Evolutionary conservation across 2,888 invertebrate species (phyloP), one percentile per base, ranked within the genome.

Genomic region (Pollenia labialis): DNA sequence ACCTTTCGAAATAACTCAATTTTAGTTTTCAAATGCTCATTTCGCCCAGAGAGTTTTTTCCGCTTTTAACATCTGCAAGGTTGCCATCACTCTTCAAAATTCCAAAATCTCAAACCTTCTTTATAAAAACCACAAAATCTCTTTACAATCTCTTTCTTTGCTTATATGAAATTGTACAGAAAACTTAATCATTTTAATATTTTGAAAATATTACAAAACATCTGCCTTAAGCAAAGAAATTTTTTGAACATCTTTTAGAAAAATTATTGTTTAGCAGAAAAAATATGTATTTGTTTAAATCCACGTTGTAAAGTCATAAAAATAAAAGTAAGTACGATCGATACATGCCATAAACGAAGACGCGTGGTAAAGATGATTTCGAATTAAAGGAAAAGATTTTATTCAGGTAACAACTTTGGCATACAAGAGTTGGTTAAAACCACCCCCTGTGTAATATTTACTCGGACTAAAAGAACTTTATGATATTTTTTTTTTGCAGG

Each of bases 41-140:
- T 16, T 6, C 56, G 58, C 14, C 44, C 54, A 54, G n/a, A 46
- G 18, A 54, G 50, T 64, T 16, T 9, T 62, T 56, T 64, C 42
- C n/a, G 42, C 14, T 40, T 50, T 76, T 11, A 10, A 54, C 0
- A 54, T 9, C 10, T 40, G 14, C 64, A 83, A 72, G 50, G 80
- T 83, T 86, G 80, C 86, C 86, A 86, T 4, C 16, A 3, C 4
- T 23, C 0, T 1, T 46, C 1, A 18, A 58, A 68, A 71, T 9
- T 6, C 1, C 3, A 56, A 44, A 32, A 62, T n/a, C 40, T 54
- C 9, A 14, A 52, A 52, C 44, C 46, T 79, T 81, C 32, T 46
- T n/a, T 14, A 16, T 58, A 72, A 68, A 85, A 72, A 52, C 56
- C 71, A 80, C 56, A 80, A 82, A 83, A 66, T 83, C 40, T 75